Conservation (phyloP, 2,888 invertebrate genomes). For the Galerucella pusilla region DNA sequence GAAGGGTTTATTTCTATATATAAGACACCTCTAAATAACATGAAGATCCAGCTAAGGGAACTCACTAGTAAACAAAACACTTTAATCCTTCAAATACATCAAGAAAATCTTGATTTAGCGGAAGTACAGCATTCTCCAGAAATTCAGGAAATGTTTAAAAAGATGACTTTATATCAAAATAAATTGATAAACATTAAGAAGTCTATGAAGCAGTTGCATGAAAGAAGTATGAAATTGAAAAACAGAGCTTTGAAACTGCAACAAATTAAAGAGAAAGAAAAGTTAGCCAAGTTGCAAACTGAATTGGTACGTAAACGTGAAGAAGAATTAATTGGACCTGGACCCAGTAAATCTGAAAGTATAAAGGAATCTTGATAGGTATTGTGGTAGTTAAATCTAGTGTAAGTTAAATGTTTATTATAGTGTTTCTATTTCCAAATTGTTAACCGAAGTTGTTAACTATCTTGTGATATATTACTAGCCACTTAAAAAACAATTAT, state of each 20-base stretch:
- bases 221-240: slow-evolving; percentile 48
- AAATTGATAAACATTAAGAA: slow-evolving; percentile 49
- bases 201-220: slow-evolving; percentile 49
- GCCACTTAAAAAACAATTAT: no score
- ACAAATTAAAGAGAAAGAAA: slow-evolving; percentile 44
- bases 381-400: background rate
- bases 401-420: background rate
- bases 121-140: slow-evolving; percentile 48
- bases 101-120: slow-evolving; percentile 48
- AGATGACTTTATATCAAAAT: slow-evolving; percentile 47
- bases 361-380: background rate
- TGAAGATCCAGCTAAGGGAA: slow-evolving; percentile 46
- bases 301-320: slow-evolving; percentile 38
- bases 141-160: slow-evolving; percentile 47
- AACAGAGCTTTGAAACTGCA: slow-evolving; percentile 45
- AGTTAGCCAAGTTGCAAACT: slow-evolving; percentile 32
- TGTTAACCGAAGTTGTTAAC: no score
- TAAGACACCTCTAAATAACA: slow-evolving; percentile 41
- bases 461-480: no score
- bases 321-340: slow-evolving; percentile 37
- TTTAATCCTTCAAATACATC: slow-evolving; percentile 44
- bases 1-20: slow-evolving; percentile 42
- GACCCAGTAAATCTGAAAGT: slow-evolving; percentile 27
- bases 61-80: slow-evolving; percentile 45
- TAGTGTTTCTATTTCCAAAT: no score